Conservation (phyloP, 2,797 vertebrate genomes). For the Cephalopachus bancanus region DNA sequence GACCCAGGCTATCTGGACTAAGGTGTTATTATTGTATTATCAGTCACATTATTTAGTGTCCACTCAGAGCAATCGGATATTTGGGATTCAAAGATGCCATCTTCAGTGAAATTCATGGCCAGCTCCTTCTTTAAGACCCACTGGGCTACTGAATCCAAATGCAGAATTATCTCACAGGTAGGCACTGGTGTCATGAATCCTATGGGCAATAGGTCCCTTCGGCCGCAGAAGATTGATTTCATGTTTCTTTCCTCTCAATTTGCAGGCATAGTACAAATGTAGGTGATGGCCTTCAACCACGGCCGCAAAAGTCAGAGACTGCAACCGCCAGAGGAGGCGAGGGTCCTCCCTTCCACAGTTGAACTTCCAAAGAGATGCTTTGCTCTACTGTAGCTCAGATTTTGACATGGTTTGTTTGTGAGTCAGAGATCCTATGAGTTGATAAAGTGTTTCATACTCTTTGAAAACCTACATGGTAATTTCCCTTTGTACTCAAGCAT, state of each 20-base stretch:
- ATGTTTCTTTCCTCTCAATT: neutral
- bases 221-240: fast-evolving
- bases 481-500: slow-evolving; percentile 54
- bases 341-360: neutral
- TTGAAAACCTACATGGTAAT: slow-evolving; percentile 54
- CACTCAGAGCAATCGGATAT: neutral
- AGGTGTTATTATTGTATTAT: neutral
- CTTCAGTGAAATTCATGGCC: neutral
- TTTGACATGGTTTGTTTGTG: slow-evolving; percentile 21
- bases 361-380: neutral
- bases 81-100: slow-evolving; percentile 67
- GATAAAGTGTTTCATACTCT: slow-evolving; percentile 43
- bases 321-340: neutral
- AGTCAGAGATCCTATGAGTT: slow-evolving; percentile 54
- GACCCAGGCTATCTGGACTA: neutral
- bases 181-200: neutral
- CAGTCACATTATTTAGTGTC: neutral
- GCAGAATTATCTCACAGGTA: slow-evolving; percentile 39
- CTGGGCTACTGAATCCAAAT: slow-evolving; percentile 41
- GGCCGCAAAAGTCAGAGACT: neutral
- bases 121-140: neutral
- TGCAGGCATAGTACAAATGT: neutral
- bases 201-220: neutral
- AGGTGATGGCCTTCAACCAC: neutral
- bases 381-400: neutral